Evolutionary conservation across 2,888 invertebrate species (phyloP).

Genomic region (Hyalella azteca): DNA sequence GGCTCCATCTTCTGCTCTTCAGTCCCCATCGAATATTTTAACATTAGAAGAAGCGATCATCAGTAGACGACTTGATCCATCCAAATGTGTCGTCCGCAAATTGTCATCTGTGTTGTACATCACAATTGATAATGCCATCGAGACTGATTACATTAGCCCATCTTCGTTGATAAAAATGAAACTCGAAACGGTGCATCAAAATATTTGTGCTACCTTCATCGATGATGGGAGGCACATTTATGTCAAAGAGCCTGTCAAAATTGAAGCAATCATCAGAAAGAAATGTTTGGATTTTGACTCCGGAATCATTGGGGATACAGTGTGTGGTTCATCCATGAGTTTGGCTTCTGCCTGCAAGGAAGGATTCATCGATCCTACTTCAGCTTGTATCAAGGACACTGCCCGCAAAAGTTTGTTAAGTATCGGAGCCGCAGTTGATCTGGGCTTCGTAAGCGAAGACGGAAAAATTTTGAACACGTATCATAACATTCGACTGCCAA

Average conservation of each 20-base stretch:
- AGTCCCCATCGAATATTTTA: background rate
- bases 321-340: conserved; percentile 72
- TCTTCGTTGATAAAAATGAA: conserved; percentile 63
- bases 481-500: background rate
- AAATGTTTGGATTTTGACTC: conserved; percentile 65
- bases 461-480: conserved; percentile 35
- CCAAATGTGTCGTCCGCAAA: background rate
- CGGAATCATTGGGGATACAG: conserved; percentile 69
- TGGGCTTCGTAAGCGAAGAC: conserved; percentile 15
- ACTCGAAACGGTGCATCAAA: background rate
- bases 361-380: conserved; percentile 77
- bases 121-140: conserved; percentile 68
- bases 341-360: conserved; percentile 83
- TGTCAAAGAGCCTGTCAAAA: conserved; percentile 74
- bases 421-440: background rate
- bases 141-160: conserved; percentile 79
- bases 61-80: background rate
- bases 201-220: background rate
- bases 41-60: conserved; percentile 24
- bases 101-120: background rate
- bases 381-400: conserved; percentile 76
- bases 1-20: background rate
- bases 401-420: conserved; percentile 7
- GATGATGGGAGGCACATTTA: conserved; percentile 60
- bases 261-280: conserved; percentile 63